Percentiles rank a stretch among this genome's conserved stretches.
phyloP scores from a whole-genome alignment of 1,140 invertebrate species.

The Cryptotermes secundus region DNA sequence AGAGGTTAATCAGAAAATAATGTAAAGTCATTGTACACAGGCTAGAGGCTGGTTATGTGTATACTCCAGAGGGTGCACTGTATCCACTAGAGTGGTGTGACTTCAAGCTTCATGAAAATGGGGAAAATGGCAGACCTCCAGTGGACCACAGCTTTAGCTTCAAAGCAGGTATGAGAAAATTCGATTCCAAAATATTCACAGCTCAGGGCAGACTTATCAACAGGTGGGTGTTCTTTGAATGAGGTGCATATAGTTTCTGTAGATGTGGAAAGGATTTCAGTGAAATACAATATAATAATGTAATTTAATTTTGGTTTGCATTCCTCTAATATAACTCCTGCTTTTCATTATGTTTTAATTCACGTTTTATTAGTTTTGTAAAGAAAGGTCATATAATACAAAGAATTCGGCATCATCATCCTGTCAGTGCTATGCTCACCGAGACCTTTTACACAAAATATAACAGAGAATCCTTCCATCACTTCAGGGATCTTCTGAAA shows the following conservation, averaged over 20 bases:
- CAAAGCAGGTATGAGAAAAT: conserved; percentile 51
- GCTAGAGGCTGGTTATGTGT: conserved; percentile 64
- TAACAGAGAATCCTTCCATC: no score
- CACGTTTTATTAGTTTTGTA: neutral
- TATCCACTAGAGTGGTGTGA: conserved; percentile 59
- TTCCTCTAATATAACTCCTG: no score
- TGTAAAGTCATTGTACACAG: conserved; percentile 43
- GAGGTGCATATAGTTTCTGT: neutral
- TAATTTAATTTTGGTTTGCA: no score
- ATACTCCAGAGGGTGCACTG: conserved; percentile 56
- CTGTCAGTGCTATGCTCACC: no score
- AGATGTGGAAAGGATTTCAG: no score
- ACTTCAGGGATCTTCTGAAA: no score
- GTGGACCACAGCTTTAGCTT: conserved; percentile 62
- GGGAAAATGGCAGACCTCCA: conserved; percentile 63
- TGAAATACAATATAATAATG: no score
- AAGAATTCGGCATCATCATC: no score
- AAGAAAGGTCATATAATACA: neutral
- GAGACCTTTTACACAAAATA: no score
- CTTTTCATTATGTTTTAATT: neutral
- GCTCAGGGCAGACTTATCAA: neutral
- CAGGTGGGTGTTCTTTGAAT: neutral
- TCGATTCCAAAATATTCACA: neutral
- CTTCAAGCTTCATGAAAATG: conserved; percentile 62
- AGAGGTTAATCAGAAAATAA: no score